Evolutionary conservation across 2,888 invertebrate species (phyloP).

Genomic region (Polyommatus iphigenia): DNA sequence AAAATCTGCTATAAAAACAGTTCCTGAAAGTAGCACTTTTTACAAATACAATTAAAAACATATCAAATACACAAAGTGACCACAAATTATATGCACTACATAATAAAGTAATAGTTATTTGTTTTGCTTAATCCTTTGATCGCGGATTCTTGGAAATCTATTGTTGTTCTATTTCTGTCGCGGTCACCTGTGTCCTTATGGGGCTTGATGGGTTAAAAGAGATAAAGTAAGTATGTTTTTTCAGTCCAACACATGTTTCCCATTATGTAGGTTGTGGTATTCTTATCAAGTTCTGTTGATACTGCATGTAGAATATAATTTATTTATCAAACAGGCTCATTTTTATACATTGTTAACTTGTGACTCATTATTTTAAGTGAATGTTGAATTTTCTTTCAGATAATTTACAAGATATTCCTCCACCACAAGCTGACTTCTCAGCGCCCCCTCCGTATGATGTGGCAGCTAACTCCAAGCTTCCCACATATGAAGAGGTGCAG

Average conservation of each 20-base stretch:
- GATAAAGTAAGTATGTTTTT: not conserved
- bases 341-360: constrained; percentile 1
- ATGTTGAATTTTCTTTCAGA: constrained; percentile 47
- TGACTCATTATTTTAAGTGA: not conserved
- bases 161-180: too few species aligned
- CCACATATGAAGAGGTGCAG: constrained; percentile 95
- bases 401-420: constrained; percentile 83
- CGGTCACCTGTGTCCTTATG: too few species aligned
- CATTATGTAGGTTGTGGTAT: not conserved
- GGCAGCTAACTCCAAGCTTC: constrained; percentile 88
- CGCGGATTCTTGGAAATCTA: too few species aligned
- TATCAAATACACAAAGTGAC: too few species aligned
- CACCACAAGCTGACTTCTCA: constrained; percentile 90
- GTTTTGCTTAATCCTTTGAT: too few species aligned
- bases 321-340: not conserved
- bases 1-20: too few species aligned
- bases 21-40: too few species aligned
- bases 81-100: too few species aligned
- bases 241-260: not conserved
- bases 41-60: too few species aligned
- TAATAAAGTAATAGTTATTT: too few species aligned
- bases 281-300: not conserved
- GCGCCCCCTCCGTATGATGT: constrained; percentile 95
- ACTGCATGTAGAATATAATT: not conserved
- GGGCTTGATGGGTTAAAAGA: too few species aligned